Base-by-base conservation (phyloP, 2,797 vertebrate genomes). In the Enteromius unitaeniatus region DNA sequence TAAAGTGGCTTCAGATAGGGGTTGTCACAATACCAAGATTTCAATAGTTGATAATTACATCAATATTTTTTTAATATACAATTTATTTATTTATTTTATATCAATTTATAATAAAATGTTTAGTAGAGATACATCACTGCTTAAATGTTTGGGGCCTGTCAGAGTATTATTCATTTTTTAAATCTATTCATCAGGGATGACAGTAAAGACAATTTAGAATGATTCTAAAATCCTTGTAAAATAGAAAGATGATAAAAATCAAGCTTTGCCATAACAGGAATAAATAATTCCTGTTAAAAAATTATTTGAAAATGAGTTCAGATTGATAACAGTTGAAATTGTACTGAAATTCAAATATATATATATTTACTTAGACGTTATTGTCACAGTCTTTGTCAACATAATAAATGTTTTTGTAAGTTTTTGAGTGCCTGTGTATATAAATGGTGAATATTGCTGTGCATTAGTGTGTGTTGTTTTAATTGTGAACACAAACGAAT, bases 1-100 rank as follows among this genome's bases (percentile, higher is more conserved):
- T 58, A 19, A 80, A 70, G 78, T 79, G 21, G 21, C 47, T 53
- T 4, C 31, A 79, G 15, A 81, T 31, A 31, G 45, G 15, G 23
- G 9, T 73, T 51, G 45, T 31, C 45, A 28, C 60, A 62, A 28
- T 62, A 62, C 26, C 14, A 17, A 31, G 26, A 62, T 62, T 58
- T 62, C 26, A 62, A 62, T 62, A 28, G 58, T 28, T 62, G 23
- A 62, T 62, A 28, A 13, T 62, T 28, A 28, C 15, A 62, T 62
- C 23, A 15, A 62, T 60, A n/a, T 60, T 62, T 62, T 62, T 53
- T 17, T 17, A 45, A 45, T 40, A 40, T 40, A 40, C 8, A 7
- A 37, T 40, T 40, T 40, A 42, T 42, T 10, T 42, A 42, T 42
- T 55, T 55, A 6, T 51, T 58, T 58, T 26, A 13, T 23, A 10